Evolutionary conservation across 2,113 vertebrate genomes (phyloP), one percentile per base, ranked within the genome.

Genomic region (Corythoichthys haematopterus): DNA sequence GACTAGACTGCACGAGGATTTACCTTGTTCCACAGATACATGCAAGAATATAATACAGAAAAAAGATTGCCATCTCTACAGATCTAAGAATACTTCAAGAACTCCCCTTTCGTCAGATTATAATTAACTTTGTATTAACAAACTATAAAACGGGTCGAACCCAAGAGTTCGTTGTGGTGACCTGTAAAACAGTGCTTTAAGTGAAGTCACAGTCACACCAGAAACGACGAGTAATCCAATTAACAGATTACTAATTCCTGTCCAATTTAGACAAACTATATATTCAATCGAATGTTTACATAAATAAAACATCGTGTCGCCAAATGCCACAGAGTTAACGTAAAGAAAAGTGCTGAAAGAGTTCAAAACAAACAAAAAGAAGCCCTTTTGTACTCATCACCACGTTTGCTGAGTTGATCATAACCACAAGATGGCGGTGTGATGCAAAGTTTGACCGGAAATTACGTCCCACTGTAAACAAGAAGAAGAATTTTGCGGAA

Each of bases 241-340:
- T 92, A 91, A 83, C 64, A 84, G 88, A 90, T 91, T 87, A 90
- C 79, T 47, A 83, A 86, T 84, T 83, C 85, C 83, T 50, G 65
- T 76, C 74, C 72, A 69, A 68, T 85, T 87, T 87, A 88, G 84
- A 83, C 75, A 80, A 80, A 75, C 55, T 8, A 0, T 2, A 12
- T 13, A 43, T 69, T 77, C 1, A 38, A 0, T 64, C 37, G 10
- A 10, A 50, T 73, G 55, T 9, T 48, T 40, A n/a, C 47, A 35
- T 35, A 37, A 40, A 4, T n/a, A 65, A 51, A 15, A 51, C 60
- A 45, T 16, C 13, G 57, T 12, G 33, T 35, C 15, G 38, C 8
- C 28, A 7, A 56, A 8, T 20, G 3, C 12, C 40, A 60, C 2
- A 52, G 0, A 9, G 5, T 0, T 2, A 1, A 28, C 6, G 20